Conservation (phyloP, 2,888 invertebrate species). For the Tenthredo scrophulariae region DNA sequence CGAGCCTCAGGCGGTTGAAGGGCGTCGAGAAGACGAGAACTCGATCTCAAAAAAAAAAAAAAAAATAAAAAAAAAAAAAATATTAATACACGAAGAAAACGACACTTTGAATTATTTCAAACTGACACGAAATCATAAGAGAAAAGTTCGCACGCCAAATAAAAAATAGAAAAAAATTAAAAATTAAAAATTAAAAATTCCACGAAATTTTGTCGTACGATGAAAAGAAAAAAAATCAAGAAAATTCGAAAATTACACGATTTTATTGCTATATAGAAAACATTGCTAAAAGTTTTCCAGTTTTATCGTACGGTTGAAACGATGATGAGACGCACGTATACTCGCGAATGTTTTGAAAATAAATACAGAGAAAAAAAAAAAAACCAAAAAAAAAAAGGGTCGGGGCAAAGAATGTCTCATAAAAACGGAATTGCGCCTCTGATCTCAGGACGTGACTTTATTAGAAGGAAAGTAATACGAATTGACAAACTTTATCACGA, state of each 20-base stretch:
- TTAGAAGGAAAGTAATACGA: constrained; percentile 14
- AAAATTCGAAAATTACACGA: not conserved
- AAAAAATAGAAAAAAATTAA: not conserved
- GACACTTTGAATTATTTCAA: not conserved
- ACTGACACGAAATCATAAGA: not conserved
- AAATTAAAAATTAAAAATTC: too few species aligned
- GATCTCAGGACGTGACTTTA: constrained; percentile 35
- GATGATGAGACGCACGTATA: not conserved
- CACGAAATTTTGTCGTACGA: not conserved
- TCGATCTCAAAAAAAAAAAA: not conserved
- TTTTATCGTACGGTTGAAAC: not conserved
- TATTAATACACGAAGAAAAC: not conserved
- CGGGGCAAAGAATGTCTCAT: not conserved
- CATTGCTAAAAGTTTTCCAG: not conserved
- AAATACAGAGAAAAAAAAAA: not conserved
- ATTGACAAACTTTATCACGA: constrained; percentile 10
- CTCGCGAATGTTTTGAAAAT: not conserved
- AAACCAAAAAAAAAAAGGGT: not conserved
- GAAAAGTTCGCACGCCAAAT: not conserved
- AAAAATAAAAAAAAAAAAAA: too few species aligned
- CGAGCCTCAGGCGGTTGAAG: constrained; percentile 24
- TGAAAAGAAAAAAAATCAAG: not conserved
- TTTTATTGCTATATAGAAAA: not conserved
- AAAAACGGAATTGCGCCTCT: constrained; percentile 15
- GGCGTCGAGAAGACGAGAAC: constrained; percentile 17